Conservation (phyloP, 2,797 vertebrate species). For the Sylvia borin region DNA sequence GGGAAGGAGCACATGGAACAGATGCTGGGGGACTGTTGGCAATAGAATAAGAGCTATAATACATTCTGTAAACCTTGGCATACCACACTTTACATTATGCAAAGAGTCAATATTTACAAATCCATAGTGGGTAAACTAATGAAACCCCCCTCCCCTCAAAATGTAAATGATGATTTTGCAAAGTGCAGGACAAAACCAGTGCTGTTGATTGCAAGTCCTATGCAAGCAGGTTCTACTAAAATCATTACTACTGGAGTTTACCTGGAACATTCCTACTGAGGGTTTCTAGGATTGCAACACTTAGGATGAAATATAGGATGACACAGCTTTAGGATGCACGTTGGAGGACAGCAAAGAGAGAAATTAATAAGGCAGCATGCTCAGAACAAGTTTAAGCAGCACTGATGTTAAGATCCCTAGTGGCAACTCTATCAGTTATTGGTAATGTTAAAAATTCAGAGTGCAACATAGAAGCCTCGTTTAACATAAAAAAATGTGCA, state of each 20-base stretch:
- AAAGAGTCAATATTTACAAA: constrained; percentile 90
- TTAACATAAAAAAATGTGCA: constrained; percentile 90
- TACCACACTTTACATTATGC: constrained; percentile 89
- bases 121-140: constrained; percentile 73
- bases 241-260: constrained; percentile 68
- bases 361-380: constrained; percentile 84
- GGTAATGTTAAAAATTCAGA: constrained; percentile 77
- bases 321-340: constrained; percentile 51
- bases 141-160: constrained; percentile 7
- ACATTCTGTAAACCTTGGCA: constrained; percentile 95
- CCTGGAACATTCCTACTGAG: constrained; percentile 66
- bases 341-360: constrained; percentile 64
- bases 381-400: constrained; percentile 84
- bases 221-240: constrained; percentile 71
- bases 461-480: constrained; percentile 86
- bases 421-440: constrained; percentile 69
- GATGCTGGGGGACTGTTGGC: constrained; percentile 80
- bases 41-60: constrained; percentile 85
- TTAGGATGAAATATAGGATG: constrained; percentile 38
- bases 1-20: constrained; percentile 66
- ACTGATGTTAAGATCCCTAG: constrained; percentile 73
- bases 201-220: constrained; percentile 72
- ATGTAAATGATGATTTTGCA: constrained; percentile 74
- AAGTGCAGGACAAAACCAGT: constrained; percentile 82
- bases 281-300: constrained; percentile 47